Base-by-base conservation (phyloP, 2,888 invertebrate genomes). In the Venustoraphidia nigricollis region DNA sequence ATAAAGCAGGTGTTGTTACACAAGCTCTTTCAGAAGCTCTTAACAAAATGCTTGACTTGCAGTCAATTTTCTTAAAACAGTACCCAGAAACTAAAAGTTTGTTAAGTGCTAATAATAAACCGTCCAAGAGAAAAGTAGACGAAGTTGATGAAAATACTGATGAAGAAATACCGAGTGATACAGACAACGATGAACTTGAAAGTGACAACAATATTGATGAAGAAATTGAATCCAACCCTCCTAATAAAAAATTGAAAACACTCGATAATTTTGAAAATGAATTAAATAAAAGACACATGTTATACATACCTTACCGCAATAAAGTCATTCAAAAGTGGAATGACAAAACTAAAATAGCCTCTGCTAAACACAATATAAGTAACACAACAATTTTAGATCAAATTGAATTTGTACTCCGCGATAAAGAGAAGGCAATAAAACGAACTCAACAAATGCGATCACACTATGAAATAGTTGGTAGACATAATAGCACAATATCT, bases 311-410 rank as follows among this genome's bases (percentile, higher is more conserved):
- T 8, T 88, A 82, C 59, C 78, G 93, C 62, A 81, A 94, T 60
- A 67, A 77, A 1, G 82, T 86, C 9, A 83, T 97, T 51, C 83
- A 90, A 56, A 93, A 93, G 64, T 96, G 96, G 96, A 86, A 93
- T 66, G 92, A 94, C 52, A 92, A 92, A 66, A 95, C 93, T 0
- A 76, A 84, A 54, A 66, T 89, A 36, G 71, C 82, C 1, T 72
- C 78, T 10, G 72, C 76, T n/a, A 69, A 81, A 9, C 81, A 76
- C 57, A 72, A 67, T 56, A 70, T 77, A 53, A 77, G 70, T 56
- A 74, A 70, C 45, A 82, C 68, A 64, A 83, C 77, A 9, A 68
- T 83, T 10, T 63, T 82, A 5, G 84, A 82, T 58, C 90, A 94
- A 68, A 90, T 96, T 56, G 83, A 93, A 42, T 88, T 84, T 65